phyloP scores from a whole-genome alignment of 1,140 invertebrate genomes.

The Gerris buenoi region DNA sequence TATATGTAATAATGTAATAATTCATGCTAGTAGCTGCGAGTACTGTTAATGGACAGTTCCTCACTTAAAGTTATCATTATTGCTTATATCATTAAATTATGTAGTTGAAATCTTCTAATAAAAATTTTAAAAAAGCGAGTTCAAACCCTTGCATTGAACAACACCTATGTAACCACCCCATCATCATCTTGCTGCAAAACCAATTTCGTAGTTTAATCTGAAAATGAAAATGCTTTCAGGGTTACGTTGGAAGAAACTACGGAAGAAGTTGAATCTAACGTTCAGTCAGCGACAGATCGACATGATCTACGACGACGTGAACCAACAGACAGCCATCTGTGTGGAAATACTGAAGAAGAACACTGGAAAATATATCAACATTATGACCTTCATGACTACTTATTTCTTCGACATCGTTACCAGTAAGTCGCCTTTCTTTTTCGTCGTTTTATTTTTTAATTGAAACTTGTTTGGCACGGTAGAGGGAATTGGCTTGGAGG shows the following conservation, averaged over 20 bases:
- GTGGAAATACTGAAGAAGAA: neutral
- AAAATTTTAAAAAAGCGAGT: neutral
- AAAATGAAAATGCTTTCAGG: neutral
- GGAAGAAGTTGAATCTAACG: neutral
- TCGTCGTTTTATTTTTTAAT: too few relatives aligned
- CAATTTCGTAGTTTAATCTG: too few relatives aligned
- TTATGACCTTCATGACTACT: neutral
- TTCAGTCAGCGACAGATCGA: neutral
- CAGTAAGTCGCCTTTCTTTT: too few relatives aligned
- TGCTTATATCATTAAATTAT: too few relatives aligned
- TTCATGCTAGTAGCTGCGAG: too few relatives aligned
- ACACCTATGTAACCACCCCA: neutral
- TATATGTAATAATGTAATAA: too few relatives aligned
- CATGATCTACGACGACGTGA: neutral
- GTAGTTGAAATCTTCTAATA: too few relatives aligned
- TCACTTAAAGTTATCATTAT: too few relatives aligned
- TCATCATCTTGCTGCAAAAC: neutral
- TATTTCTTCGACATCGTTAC: neutral
- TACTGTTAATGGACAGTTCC: too few relatives aligned
- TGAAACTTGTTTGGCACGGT: too few relatives aligned
- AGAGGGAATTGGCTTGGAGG: too few relatives aligned
- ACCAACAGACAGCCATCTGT: neutral
- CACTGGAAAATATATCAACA: neutral
- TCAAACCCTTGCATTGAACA: neutral
- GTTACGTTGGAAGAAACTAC: neutral